Conservation (phyloP, 2,113 vertebrate species). For the Microcebus jonahi region DNA sequence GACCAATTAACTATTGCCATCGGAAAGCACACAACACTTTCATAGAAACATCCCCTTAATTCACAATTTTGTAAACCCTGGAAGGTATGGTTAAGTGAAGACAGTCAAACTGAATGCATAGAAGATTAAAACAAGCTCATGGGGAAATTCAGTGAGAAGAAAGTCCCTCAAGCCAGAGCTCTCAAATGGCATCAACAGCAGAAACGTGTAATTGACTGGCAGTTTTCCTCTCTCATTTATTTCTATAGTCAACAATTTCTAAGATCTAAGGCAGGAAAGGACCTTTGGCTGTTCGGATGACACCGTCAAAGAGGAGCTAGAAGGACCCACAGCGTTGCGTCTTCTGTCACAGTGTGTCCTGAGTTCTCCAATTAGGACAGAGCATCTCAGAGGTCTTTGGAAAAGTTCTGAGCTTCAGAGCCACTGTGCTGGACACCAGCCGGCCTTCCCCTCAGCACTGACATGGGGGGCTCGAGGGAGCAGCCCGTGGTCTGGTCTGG, state of each 20-base stretch:
- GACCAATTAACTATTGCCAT: background rate
- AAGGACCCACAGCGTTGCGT: background rate
- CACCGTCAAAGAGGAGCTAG: background rate
- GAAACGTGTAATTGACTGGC: background rate
- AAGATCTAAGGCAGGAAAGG: too few species aligned
- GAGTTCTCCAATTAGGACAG: background rate
- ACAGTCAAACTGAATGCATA: background rate
- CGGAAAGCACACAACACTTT: background rate
- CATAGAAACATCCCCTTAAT: background rate
- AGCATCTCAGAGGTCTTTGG: background rate
- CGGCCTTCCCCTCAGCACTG: background rate
- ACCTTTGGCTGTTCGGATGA: background rate
- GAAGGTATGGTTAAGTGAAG: background rate
- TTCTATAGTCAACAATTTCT: background rate
- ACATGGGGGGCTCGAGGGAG: accelerated
- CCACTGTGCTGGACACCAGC: background rate
- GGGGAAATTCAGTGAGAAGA: background rate
- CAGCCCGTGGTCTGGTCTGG: background rate
- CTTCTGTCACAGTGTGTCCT: background rate
- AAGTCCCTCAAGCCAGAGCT: background rate
- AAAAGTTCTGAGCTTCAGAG: background rate
- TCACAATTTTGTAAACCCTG: too few species aligned
- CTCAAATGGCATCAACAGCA: background rate
- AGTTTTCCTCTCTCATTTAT: background rate
- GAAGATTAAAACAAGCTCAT: background rate